Conservation (phyloP, 2,113 vertebrate genomes). For the Neolamprologus tretocephalus region DNA sequence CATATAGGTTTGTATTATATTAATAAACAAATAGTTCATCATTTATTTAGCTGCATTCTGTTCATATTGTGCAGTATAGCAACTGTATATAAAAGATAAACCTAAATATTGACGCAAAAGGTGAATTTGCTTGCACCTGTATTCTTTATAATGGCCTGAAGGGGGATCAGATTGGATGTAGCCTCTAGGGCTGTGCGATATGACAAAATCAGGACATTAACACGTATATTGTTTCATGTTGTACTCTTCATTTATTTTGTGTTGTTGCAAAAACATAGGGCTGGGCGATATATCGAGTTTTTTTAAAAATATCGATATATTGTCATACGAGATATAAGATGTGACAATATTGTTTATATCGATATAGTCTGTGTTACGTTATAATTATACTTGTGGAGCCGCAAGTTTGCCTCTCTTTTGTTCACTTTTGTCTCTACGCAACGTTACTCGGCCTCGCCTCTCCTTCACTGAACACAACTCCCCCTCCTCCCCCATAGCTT, state of each 20-base stretch:
- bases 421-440: background rate
- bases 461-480: background rate
- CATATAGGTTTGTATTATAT: background rate
- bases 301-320: background rate
- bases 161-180: background rate
- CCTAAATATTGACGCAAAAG: background rate
- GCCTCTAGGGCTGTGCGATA: background rate
- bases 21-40: background rate
- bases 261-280: background rate
- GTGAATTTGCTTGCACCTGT: background rate
- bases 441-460: background rate
- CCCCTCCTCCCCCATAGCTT: background rate
- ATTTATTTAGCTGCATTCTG: background rate
- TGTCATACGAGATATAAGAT: background rate
- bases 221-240: background rate
- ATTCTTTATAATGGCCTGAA: background rate
- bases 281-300: fast-evolving
- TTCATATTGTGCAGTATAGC: background rate
- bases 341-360: background rate
- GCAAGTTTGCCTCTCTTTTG: background rate
- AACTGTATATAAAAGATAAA: background rate
- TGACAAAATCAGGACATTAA: background rate
- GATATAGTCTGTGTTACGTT: background rate
- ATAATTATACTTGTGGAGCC: background rate
- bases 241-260: background rate